A percentile compares a stretch with the other conserved stretches of the same genome.
phyloP scores from a whole-genome alignment of 92 coral and sea anemone genomes.

The Metridium senile region DNA sequence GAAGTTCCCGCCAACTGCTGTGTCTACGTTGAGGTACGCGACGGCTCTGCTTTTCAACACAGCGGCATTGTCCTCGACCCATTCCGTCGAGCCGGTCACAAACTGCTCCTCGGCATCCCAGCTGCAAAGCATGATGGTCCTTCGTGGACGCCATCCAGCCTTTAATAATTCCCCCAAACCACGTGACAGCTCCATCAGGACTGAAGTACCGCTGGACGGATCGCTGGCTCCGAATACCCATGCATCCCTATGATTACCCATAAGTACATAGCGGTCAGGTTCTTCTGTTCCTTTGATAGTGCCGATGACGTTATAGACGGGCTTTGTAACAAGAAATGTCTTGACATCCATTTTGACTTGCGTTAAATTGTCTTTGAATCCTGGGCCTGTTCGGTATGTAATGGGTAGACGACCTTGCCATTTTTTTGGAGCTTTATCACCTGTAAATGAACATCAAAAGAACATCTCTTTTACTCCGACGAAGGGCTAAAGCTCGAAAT shows the following conservation, averaged over 20 bases:
- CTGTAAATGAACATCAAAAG: conserved; percentile 27
- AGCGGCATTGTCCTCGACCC: conserved; percentile 89
- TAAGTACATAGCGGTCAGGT: conserved; percentile 96
- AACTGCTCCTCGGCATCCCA: conserved; percentile 97
- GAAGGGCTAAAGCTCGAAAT: too few species aligned
- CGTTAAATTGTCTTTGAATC: conserved; percentile 57
- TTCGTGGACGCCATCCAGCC: conserved; percentile 92
- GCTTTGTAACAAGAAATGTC: conserved; percentile 43
- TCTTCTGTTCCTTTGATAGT: conserved; percentile 81
- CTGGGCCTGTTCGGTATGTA: conserved; percentile 83
- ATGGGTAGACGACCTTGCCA: conserved; percentile 75
- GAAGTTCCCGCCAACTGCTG: conserved; percentile 88
- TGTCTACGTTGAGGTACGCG: conserved; percentile 84
- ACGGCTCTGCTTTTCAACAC: conserved; percentile 81
- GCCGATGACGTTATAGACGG: conserved; percentile 84
- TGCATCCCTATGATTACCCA: conserved; percentile 98
- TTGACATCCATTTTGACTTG: conserved; percentile 59
- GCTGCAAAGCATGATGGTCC: conserved; percentile 92
- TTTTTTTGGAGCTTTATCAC: conserved; percentile 59
- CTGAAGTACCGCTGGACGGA: conserved; percentile 87
- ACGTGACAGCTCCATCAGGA: conserved; percentile 94
- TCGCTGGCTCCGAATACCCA: conserved; percentile 98
- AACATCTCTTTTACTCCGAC: neutral
- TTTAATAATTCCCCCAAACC: conserved; percentile 82
- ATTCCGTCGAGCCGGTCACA: conserved; percentile 86